Evolutionary conservation across 64 coral and sea anemone genomes (phyloP), one percentile per base, ranked within the genome.

Genomic region (Pocillopora damicornis): DNA sequence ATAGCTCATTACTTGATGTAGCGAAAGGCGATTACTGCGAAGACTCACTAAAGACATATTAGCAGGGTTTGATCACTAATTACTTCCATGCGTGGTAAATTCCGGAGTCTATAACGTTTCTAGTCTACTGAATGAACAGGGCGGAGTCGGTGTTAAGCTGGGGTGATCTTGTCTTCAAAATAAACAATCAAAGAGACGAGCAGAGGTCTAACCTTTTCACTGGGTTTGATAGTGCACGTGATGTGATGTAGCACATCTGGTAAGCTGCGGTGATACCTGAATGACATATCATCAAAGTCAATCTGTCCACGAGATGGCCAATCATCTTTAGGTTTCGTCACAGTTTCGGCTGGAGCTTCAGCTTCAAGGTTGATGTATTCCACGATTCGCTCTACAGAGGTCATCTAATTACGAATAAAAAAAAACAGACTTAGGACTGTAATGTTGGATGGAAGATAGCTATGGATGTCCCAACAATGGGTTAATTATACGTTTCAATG

Each of bases 231-330:
- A 37, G 82, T 86, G 64, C 93, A 95, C 5, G 73, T 91, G 74
- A 95, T 91, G 15, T 91, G 74, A 82, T 91, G 93, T 35, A 95
- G 74, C 63, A 95, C 93, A 72, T 64, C 74, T 3, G 93, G 93
- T 35, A 95, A 58, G 67, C 75, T 45, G 62, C 79, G 56, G 86
- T 95, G 93, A 58, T 95, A 95, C 37, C 86, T 64, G 75, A 95
- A 91, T 22, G 86, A 82, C 89, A 95, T 91, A 35, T 88, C 77
- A 58, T 88, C 35, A 34, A 95, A 95, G 63, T 88, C 86, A 88
- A 95, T 91, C 34, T 79, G 79, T 12, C 93, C 93, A 13, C 76
- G 56, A 15, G 76, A 20, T 30, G 93, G 93, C 93, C 93, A 95
- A 23, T 95, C 63, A 25, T 66, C 34, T 61, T 89, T 86, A n/a